phyloP scores from a whole-genome alignment of 1,140 invertebrate genomes.

The Scylla paramamosain region DNA sequence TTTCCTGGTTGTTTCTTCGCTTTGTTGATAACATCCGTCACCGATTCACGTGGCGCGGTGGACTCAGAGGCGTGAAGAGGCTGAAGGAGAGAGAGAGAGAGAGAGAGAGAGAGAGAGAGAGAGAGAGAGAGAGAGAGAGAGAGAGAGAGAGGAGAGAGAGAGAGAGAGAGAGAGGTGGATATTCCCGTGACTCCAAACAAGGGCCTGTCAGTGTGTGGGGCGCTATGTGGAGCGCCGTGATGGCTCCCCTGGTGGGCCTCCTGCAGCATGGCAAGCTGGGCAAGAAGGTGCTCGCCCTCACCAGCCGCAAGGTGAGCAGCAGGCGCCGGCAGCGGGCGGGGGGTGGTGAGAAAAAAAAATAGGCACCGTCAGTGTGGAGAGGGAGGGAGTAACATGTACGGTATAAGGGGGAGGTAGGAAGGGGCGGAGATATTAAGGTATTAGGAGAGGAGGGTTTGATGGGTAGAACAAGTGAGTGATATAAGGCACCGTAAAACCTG shows the following conservation, averaged over 20 bases:
- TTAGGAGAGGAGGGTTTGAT: no score
- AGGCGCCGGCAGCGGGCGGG: background rate
- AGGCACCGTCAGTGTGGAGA: background rate
- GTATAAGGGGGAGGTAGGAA: background rate
- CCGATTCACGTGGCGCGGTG: background rate
- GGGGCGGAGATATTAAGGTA: background rate
- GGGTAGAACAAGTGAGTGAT: no score
- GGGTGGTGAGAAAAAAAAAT: background rate
- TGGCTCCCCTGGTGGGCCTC: slow-evolving; percentile 40
- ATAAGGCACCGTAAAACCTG: no score
- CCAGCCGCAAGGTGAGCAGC: slow-evolving; percentile 44
- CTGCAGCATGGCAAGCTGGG: slow-evolving; percentile 27
- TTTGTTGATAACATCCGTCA: background rate
- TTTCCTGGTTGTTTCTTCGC: background rate
- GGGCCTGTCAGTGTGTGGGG: background rate
- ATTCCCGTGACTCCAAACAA: background rate
- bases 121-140: no score
- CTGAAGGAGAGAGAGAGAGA: no score
- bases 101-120: no score
- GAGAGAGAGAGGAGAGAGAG: no score
- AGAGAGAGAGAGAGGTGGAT: no score
- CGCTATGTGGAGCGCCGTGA: slow-evolving; percentile 32
- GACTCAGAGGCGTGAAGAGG: background rate
- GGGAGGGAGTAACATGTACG: background rate
- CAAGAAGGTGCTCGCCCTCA: background rate